Base-by-base conservation (phyloP, 2,113 vertebrate species). In the Mugil cephalus region DNA sequence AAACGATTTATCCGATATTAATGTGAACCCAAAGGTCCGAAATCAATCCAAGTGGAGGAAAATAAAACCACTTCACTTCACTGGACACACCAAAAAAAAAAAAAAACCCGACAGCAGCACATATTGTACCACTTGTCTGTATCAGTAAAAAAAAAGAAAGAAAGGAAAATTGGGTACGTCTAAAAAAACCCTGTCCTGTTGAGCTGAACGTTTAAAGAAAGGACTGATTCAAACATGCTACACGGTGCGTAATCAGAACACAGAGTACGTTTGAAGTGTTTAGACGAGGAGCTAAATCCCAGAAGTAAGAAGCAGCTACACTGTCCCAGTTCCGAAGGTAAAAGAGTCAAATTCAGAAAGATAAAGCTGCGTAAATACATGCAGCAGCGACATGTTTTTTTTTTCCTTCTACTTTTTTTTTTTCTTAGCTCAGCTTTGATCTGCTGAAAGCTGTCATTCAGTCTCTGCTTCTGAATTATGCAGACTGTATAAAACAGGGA, bases 371-470 rank as follows among this genome's bases (percentile, higher is more conserved):
- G 35, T 45, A 24, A 61, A 68, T 36, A 71, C 46, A 59, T 18
- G 35, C 10, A 10, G 10, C 9, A 18, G 11, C n/a, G 15, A 62
- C 76, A 55, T 10, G n/a, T n/a, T n/a, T n/a, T n/a, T n/a, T n/a
- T 60, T 47, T 36, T 74, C 48, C 24, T 13, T 43, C 62, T n/a
- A 39, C 45, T 35, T 60, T 79, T 30, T 30, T 30, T 30, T 30
- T 30, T 30, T 30, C 5, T 30, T 42, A 77, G 59, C 62, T 51
- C 12, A 18, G 58, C 79, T 87, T 68, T 79, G 79, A 86, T 74
- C 73, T 10, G 0, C 53, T 67, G 72, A 77, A 77, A 82, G 58
- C 58, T 79, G 83, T 78, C 83, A 62, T 30, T 82, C 70, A 76
- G 45, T 58, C 76, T 59, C 48, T n/a, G 46, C 50, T 10, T 45